A percentile compares a stretch with the other conserved stretches of the same genome.
These are phyloP conservation scores for Epicauta chinensis DNA, from an alignment of 1,140 invertebrate species.

Conservation along the genomic window DNA sequence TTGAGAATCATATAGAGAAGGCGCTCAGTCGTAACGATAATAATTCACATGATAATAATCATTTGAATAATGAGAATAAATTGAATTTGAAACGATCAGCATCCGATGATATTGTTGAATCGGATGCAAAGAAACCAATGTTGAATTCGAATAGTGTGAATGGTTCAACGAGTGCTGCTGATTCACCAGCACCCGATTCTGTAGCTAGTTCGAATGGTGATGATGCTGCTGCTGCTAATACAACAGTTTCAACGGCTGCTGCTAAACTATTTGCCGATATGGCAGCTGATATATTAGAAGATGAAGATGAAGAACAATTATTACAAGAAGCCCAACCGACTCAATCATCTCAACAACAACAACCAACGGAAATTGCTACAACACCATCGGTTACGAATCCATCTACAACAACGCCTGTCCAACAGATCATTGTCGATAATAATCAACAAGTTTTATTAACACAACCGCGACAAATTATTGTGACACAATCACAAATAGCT, in stretches of 20 bases:
- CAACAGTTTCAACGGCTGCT: slow-evolving; percentile 60
- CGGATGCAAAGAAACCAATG: slow-evolving; percentile 46
- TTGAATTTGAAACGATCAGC: slow-evolving; percentile 42
- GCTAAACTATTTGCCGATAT: slow-evolving; percentile 64
- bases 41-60: slow-evolving; percentile 27
- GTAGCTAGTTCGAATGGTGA: slow-evolving; percentile 46
- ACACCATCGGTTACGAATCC: slow-evolving; percentile 41
- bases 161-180: slow-evolving; percentile 42
- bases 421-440: slow-evolving; percentile 37
- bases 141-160: slow-evolving; percentile 55
- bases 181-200: slow-evolving; percentile 45
- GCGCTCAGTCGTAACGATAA: slow-evolving; percentile 43
- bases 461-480: slow-evolving; percentile 41
- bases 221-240: slow-evolving; percentile 65
- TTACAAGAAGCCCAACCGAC: slow-evolving; percentile 32
- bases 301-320: slow-evolving; percentile 56
- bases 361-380: slow-evolving; percentile 9
- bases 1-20: slow-evolving; percentile 56
- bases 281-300: slow-evolving; percentile 63
- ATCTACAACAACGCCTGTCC: slow-evolving; percentile 35
- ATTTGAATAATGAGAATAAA: slow-evolving; percentile 27
- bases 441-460: slow-evolving; percentile 33
- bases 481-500: slow-evolving; percentile 35
- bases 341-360: slow-evolving; percentile 13
- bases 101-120: slow-evolving; percentile 40